Evolutionary conservation across 2,888 invertebrate species (phyloP).

Genomic region (Nectonema munidae): DNA sequence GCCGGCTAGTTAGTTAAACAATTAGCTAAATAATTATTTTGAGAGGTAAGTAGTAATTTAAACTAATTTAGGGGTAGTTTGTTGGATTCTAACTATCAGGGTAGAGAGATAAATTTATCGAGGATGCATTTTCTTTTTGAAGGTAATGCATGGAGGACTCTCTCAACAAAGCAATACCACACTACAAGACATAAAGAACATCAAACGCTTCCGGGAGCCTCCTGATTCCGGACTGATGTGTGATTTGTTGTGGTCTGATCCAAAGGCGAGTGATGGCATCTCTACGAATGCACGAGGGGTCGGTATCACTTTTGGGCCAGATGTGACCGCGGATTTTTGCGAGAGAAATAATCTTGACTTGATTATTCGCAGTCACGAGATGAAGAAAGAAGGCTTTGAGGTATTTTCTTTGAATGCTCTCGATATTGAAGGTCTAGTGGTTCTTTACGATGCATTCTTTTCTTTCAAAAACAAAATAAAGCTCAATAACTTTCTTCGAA

Average conservation of each 20-base stretch:
- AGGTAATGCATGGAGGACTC: conserved; percentile 90
- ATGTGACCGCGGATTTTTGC: conserved; percentile 58
- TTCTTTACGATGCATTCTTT: too few relatives aligned
- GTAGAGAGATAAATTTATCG: background rate
- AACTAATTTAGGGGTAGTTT: too few relatives aligned
- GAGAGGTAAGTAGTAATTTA: too few relatives aligned
- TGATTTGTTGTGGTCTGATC: conserved; percentile 90
- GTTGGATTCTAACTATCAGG: background rate
- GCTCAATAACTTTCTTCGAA: too few relatives aligned
- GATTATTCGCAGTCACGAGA: conserved; percentile 77
- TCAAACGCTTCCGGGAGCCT: conserved; percentile 71
- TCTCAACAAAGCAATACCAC: conserved; percentile 70
- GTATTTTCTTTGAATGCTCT: too few relatives aligned
- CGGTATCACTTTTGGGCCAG: conserved; percentile 90
- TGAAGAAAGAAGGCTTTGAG: conserved; percentile 80
- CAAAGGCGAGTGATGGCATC: conserved; percentile 52
- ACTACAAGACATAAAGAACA: conserved; percentile 53
- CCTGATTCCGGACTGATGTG: conserved; percentile 91
- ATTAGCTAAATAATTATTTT: too few relatives aligned
- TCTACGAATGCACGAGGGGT: conserved; percentile 82
- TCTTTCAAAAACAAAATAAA: too few relatives aligned
- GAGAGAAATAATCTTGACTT: conserved; percentile 55
- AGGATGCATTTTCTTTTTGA: conserved; percentile 11
- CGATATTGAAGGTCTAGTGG: too few relatives aligned
- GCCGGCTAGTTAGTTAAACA: too few relatives aligned